A percentile compares a stretch with the other conserved stretches of the same genome.
phyloP scores from a whole-genome alignment of 2,888 invertebrate species.

The Protodeltote pygarga region DNA sequence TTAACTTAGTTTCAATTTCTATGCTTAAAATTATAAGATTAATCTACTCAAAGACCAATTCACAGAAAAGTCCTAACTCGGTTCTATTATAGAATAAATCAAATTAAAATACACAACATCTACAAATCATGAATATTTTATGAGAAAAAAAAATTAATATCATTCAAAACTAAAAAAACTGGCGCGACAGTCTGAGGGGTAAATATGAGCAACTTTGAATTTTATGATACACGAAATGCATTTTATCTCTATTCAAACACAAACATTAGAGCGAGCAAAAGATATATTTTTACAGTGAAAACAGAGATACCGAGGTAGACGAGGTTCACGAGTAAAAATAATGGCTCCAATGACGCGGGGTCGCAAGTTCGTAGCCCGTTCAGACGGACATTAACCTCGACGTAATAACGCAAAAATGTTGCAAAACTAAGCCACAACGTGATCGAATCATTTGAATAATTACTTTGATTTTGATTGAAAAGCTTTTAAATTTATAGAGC shows the following conservation, averaged over 20 bases:
- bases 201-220: conserved; percentile 5
- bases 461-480: conserved; percentile 23
- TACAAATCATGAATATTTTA: background rate
- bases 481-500: conserved; percentile 12
- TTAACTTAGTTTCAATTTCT: too few species aligned
- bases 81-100: too few species aligned
- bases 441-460: conserved; percentile 23
- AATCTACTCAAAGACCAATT: too few species aligned
- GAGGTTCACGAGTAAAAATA: conserved; percentile 51
- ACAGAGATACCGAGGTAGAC: conserved; percentile 34
- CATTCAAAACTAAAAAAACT: conserved; percentile 2
- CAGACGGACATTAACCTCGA: conserved; percentile 59
- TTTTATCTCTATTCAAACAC: conserved; percentile 7
- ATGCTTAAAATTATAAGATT: too few species aligned
- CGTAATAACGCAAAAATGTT: conserved; percentile 52
- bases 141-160: conserved; percentile 1
- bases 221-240: conserved; percentile 3
- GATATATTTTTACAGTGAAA: conserved; percentile 21
- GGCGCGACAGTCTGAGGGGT: conserved; percentile 1
- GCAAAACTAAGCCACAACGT: conserved; percentile 13
- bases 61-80: too few species aligned
- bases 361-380: conserved; percentile 66
- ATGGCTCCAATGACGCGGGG: conserved; percentile 61
- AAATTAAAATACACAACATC: too few species aligned
- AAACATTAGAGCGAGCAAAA: conserved; percentile 1